Evolutionary conservation across 2,888 invertebrate species (phyloP).

Genomic region (Dolichomitus sp.): DNA sequence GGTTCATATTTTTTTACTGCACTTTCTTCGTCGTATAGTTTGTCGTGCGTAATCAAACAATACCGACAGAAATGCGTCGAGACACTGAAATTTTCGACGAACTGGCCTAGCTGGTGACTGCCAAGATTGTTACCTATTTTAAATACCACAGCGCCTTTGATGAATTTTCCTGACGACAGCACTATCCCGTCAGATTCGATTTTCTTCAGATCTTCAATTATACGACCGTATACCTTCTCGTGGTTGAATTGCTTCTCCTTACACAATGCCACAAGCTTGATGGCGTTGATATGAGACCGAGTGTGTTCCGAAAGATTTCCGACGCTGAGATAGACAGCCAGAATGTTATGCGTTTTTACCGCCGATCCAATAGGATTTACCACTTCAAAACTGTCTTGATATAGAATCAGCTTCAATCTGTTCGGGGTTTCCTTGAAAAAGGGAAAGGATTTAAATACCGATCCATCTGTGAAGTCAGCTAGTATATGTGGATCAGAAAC

Average conservation of each 20-base stretch:
- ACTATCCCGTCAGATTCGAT: slow-evolving; percentile 63
- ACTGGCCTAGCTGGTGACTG: slow-evolving; percentile 69
- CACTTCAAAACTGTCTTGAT: slow-evolving; percentile 71
- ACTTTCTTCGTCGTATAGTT: slow-evolving; percentile 40
- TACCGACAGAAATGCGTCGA: slow-evolving; percentile 69
- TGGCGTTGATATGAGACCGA: slow-evolving; percentile 62
- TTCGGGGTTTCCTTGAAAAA: slow-evolving; percentile 71
- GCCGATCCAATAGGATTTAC: slow-evolving; percentile 69
- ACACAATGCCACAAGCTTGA: slow-evolving; percentile 61
- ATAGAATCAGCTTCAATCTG: slow-evolving; percentile 66
- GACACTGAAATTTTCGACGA: slow-evolving; percentile 70
- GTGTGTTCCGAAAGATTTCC: slow-evolving; percentile 63
- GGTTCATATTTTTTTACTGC: slow-evolving; percentile 17
- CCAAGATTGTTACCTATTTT: slow-evolving; percentile 71
- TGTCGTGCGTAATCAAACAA: slow-evolving; percentile 50
- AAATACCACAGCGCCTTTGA: slow-evolving; percentile 64
- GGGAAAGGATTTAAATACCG: slow-evolving; percentile 64
- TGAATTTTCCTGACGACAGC: slow-evolving; percentile 46
- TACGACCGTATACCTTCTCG: slow-evolving; percentile 61
- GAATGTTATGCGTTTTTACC: slow-evolving; percentile 66
- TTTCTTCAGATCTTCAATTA: slow-evolving; percentile 59
- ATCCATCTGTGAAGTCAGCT: slow-evolving; percentile 72
- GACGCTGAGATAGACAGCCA: slow-evolving; percentile 66
- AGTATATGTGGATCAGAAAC: slow-evolving; percentile 61
- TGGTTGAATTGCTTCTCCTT: slow-evolving; percentile 67